Base-by-base conservation (phyloP, 1,140 invertebrate species). In the Trinorchestia longiramus region DNA sequence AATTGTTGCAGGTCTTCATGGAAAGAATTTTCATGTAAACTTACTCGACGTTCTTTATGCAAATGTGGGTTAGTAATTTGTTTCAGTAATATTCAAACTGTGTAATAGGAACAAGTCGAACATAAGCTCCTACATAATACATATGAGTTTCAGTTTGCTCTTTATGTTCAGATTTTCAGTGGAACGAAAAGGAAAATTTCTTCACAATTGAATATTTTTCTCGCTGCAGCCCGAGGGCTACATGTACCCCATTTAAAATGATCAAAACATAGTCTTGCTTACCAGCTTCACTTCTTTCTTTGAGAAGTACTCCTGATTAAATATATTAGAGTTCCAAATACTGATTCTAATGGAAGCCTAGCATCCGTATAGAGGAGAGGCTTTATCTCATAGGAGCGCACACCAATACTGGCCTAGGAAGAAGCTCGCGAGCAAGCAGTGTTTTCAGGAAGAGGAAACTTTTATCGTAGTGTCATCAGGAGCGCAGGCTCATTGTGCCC, bases 371-470 rank as follows among this genome's bases (percentile, higher is more conserved):
- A 42, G 88, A 23, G 28, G 88, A 23, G 41, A 77, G 62, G 41
- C 41, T 91, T 17, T 4, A 91, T 91, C 44, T 94, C 92, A 45
- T 47, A 94, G 47, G 8, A 45, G 44, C 41, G 41, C 23, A 8
- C 17, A 11, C 6, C 6, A 40, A 47, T 47, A 47, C 92, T 15
- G 92, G 43, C 92, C 40, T n/a, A n/a, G n/a, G n/a, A n/a, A 45
- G 43, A 45, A n/a, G 43, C 43, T 43, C 43, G 36, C 92, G 43
- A 92, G 90, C 19, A 92, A 43, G 40, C 90, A 92, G 41, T n/a
- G 92, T 94, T 94, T 94, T 94, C 92, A 44, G 92, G 92, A 94
- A 94, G 88, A 94, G 0, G 92, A 94, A 94, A 94, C 47, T 94
- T 43, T 94, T 94, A 94, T 94, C 92, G 17, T n/a, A 40, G 43